A percentile compares a stretch with the other conserved stretches of the same genome.
Conservation (phyloP, 2,888 invertebrate species). For the Seira musarum region DNA sequence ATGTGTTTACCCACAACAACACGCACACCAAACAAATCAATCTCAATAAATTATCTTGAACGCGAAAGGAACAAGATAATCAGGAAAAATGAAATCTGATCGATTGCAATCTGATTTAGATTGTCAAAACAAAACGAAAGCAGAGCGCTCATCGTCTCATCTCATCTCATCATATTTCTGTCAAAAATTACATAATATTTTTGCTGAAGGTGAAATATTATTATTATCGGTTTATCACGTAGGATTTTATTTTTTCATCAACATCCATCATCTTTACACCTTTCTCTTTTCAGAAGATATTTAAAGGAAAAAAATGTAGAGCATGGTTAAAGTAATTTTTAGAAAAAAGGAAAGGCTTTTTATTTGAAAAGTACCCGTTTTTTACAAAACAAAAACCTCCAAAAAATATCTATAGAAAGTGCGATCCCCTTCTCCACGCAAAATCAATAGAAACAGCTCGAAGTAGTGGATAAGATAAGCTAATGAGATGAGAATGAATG, state of each 20-base stretch:
- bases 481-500: constrained; percentile 57
- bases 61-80: too few species aligned
- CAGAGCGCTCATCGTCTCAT: not conserved
- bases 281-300: too few species aligned
- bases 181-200: too few species aligned
- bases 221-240: too few species aligned
- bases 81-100: too few species aligned
- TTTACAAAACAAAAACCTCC: too few species aligned
- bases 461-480: constrained; percentile 34
- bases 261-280: not conserved
- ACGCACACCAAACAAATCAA: too few species aligned
- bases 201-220: too few species aligned
- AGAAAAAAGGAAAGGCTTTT: not conserved
- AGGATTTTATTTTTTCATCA: too few species aligned
- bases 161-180: too few species aligned
- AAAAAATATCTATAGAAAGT: too few species aligned
- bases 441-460: not conserved
- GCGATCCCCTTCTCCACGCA: not conserved
- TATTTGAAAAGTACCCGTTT: not conserved
- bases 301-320: not conserved
- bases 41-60: not conserved
- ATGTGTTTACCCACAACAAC: not conserved
- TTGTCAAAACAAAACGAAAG: not conserved
- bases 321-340: not conserved
- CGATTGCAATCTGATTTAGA: too few species aligned